Percentiles rank a stretch among this genome's conserved stretches.
Conservation (phyloP, 2,888 invertebrate genomes). For the Aphodius granarius region DNA sequence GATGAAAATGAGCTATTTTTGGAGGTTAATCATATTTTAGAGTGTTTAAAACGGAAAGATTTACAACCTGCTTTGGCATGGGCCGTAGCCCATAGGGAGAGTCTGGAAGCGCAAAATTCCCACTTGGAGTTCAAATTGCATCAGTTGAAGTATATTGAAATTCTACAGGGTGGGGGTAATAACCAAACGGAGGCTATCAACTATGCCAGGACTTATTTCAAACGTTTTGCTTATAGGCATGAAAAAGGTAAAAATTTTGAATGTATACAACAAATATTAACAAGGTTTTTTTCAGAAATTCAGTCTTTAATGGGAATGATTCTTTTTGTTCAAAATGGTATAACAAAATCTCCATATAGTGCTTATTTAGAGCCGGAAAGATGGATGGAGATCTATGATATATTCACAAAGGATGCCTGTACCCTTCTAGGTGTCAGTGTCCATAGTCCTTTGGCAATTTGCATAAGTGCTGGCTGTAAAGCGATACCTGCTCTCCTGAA, state of each 20-base stretch:
- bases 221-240: constrained; percentile 75
- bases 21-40: constrained; percentile 86
- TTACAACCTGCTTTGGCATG: constrained; percentile 85
- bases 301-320: constrained; percentile 86
- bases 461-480: constrained; percentile 89
- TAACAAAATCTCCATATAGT: constrained; percentile 77
- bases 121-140: constrained; percentile 82
- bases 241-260: constrained; percentile 63
- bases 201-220: constrained; percentile 85
- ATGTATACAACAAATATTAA: constrained; percentile 26
- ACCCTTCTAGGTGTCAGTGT: constrained; percentile 85
- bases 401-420: constrained; percentile 92
- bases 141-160: constrained; percentile 76
- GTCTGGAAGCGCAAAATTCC: constrained; percentile 69
- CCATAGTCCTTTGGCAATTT: constrained; percentile 88
- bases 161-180: constrained; percentile 64
- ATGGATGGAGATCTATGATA: constrained; percentile 86
- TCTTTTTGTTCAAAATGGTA: constrained; percentile 76
- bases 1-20: constrained; percentile 75
- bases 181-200: constrained; percentile 78
- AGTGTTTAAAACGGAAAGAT: constrained; percentile 78
- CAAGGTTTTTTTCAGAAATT: constrained; percentile 75
- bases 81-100: constrained; percentile 76
- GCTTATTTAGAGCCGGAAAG: constrained; percentile 72
- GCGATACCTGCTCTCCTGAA: constrained; percentile 94